Evolutionary conservation across 2,888 invertebrate species (phyloP), one percentile per base, ranked within the genome.

Genomic region (Folsomia manolachei): DNA sequence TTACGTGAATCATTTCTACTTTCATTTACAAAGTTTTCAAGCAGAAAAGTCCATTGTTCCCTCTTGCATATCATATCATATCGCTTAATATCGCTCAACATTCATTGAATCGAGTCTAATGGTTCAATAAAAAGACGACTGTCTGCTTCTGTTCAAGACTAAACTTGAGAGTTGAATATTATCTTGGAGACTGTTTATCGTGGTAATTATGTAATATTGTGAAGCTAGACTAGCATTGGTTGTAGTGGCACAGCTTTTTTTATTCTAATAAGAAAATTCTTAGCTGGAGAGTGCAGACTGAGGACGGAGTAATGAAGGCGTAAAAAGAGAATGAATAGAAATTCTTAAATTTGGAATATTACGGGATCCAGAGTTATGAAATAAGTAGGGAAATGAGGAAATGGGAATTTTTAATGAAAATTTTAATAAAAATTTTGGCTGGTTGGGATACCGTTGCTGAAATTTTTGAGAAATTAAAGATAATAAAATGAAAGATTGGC

Each of bases 51-150:
- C 39, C 39, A 56, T 56, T 56, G 56, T 56, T 19, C n/a, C 11
- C 11, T 56, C n/a, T 7, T 56, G 56, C 56, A 56, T 56, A 56
- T 56, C 56, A n/a, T 56, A 56, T 56, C 56, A 4, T 21, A 51
- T 51, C n/a, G n/a, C n/a, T 19, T 56, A 7, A 56, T 56, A 56
- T 56, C 56, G 56, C 56, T 56, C 21, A 39, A 21, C 52, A 52
- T 19, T 66, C 51, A 52, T 66, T 66, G 23, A 51, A 66, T 66
- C 65, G 52, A 52, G 23, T 66, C 65, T 66, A 66, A 66, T 52
- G 52, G 65, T 66, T 52, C 65, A 66, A 66, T 66, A 66, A 66
- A 66, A 52, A 39, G 51, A 66, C 23, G 65, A 66, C 65, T 39
- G 52, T 52, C 52, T 39, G 52, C 65, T 23, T 24, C 65, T 4